Percentiles rank a stretch among this genome's conserved stretches.
Conservation (phyloP, 2,113 vertebrate species). For the Pomatorhinus ruficollis region DNA sequence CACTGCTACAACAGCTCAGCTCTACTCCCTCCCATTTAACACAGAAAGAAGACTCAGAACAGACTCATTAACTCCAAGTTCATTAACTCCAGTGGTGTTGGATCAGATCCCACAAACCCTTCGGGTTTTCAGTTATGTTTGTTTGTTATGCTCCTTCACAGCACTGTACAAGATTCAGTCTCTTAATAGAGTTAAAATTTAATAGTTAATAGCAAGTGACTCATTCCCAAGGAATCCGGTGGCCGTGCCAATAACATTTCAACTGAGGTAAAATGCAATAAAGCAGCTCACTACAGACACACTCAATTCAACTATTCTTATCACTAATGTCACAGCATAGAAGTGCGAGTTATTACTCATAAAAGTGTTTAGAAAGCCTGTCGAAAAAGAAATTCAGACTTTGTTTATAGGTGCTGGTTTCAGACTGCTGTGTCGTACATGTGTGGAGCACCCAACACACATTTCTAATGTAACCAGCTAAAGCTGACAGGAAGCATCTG, state of each 20-base stretch:
- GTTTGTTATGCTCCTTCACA: not conserved
- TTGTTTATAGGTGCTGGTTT: slow-evolving; percentile 32
- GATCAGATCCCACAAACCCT: not conserved
- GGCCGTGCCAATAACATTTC: slow-evolving; percentile 17
- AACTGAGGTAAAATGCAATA: not conserved
- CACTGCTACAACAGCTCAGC: not conserved
- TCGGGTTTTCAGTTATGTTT: not conserved
- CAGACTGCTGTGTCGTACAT: not conserved
- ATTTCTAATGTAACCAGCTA: slow-evolving; percentile 60
- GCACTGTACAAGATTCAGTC: not conserved
- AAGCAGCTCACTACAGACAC: not conserved
- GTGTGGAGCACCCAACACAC: not conserved
- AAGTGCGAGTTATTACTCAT: not conserved
- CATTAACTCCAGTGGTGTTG: not conserved
- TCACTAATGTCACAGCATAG: not conserved
- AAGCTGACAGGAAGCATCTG: slow-evolving; percentile 75
- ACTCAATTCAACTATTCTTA: not conserved
- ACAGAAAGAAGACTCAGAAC: not conserved
- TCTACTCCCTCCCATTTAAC: not conserved
- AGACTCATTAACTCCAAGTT: not conserved
- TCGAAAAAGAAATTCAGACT: not conserved
- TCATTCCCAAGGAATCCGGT: slow-evolving; percentile 35
- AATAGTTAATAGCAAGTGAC: slow-evolving; percentile 62
- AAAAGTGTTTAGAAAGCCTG: not conserved
- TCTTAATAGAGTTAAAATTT: slow-evolving; percentile 57